Evolutionary conservation across 2,797 vertebrate species (phyloP), one percentile per base, ranked within the genome.

Genomic region (Eulemur rubriventer): DNA sequence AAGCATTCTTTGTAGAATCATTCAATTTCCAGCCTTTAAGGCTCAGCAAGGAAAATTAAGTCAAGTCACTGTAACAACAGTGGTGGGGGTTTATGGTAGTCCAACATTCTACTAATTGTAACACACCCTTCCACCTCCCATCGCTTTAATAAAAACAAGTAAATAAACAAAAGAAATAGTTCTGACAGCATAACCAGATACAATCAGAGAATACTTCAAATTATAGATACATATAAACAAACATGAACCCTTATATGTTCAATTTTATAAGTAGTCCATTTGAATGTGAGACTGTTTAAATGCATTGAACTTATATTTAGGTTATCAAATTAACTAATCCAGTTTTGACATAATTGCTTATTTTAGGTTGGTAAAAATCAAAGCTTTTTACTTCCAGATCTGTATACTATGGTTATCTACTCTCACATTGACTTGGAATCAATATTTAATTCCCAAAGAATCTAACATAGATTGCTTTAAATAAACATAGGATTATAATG

Each of bases 391-490:
- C 2, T 84, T 93, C 7, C 18, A 75, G 13, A 52, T 61, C 7
- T 88, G 0, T 79, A 57, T 50, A 76, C 4, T 70, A 41, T 73
- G 13, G 1, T 2, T 67, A 69, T 93, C 63, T 69, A 61, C 17
- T 11, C 26, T 87, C 30, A 95, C 12, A 79, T 0, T 76, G 12
- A 83, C 26, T 85, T 41, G 46, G 11, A 91, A 91, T 92, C 65
- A 91, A 72, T 96, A 92, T 95, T 76, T 95, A 95, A 95, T 85
- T 78, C n/a, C 35, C 48, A 69, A 72, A 94, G 94, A 69, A 83
- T 89, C 24, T 46, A 88, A 78, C 28, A 65, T 1, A 73, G 10
- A 80, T 75, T 92, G 14, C 43, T 93, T 82, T 67, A 82, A 89
- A 48, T 80, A 86, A 59, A 70, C 26, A 75, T 41, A 50, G 50